Evolutionary conservation across 2,888 invertebrate genomes (phyloP).

Genomic region (Dioctria rufipes): DNA sequence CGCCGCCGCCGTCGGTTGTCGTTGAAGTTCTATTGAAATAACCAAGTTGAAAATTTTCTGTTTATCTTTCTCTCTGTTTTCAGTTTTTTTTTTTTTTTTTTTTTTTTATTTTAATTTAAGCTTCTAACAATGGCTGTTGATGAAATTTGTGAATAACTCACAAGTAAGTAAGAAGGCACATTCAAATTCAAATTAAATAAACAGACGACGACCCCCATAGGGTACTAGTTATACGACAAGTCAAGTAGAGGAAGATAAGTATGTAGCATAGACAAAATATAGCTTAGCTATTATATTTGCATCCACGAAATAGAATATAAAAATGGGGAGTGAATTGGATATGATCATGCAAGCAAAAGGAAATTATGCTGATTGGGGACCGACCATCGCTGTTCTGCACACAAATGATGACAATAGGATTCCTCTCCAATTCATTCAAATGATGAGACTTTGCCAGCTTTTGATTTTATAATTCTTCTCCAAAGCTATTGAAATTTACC

Average conservation of each 20-base stretch:
- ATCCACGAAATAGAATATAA: background rate
- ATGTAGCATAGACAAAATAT: background rate
- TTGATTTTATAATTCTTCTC: slow-evolving; percentile 9
- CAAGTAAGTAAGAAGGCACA: slow-evolving; percentile 44
- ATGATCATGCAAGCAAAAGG: background rate
- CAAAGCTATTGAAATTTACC: slow-evolving; percentile 3
- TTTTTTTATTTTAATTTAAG: slow-evolving; percentile 20
- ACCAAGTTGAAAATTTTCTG: slow-evolving; percentile 27
- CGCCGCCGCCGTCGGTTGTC: background rate
- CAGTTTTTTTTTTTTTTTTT: background rate
- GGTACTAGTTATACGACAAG: background rate
- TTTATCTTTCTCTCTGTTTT: slow-evolving; percentile 31
- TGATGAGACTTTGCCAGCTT: background rate
- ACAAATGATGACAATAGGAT: slow-evolving; percentile 18
- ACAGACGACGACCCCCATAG: slow-evolving; percentile 19
- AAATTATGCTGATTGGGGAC: background rate
- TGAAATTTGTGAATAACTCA: slow-evolving; percentile 52
- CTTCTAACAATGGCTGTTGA: slow-evolving; percentile 40
- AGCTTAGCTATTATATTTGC: too few relatives aligned
- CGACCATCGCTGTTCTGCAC: slow-evolving; percentile 23
- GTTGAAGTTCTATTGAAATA: slow-evolving; percentile 18
- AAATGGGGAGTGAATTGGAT: background rate
- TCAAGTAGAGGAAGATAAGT: background rate
- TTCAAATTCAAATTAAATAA: slow-evolving; percentile 53
- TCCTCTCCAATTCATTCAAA: slow-evolving; percentile 8